Conservation (phyloP, 2,797 vertebrate genomes). For the Galagoides demidoff region DNA sequence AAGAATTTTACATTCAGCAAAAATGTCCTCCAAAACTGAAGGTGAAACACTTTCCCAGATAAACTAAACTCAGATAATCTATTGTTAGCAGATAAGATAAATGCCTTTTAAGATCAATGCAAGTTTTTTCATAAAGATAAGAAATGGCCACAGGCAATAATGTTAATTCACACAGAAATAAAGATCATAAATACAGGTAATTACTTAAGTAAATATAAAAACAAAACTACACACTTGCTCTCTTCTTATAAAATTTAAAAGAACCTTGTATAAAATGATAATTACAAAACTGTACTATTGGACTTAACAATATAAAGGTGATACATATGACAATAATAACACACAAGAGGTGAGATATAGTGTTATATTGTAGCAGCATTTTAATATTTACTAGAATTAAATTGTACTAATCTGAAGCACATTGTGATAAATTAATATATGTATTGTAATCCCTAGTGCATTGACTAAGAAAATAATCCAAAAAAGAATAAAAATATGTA, state of each 20-base stretch:
- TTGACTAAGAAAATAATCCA: neutral
- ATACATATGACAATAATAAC: neutral
- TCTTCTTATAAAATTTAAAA: neutral
- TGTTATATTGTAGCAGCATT: neutral
- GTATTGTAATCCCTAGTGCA: neutral
- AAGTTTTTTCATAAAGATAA: neutral
- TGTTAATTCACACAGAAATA: neutral
- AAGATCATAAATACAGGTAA: neutral
- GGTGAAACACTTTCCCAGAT: neutral
- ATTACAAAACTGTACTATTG: neutral
- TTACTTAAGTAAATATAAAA: neutral
- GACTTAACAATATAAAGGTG: neutral
- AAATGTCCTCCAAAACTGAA: neutral
- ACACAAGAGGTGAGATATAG: neutral
- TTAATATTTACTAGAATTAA: neutral
- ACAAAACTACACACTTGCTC: neutral
- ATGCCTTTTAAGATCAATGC: neutral
- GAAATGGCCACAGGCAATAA: neutral
- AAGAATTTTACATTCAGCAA: neutral
- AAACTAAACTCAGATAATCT: neutral
- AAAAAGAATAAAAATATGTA: neutral
- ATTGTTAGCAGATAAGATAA: neutral
- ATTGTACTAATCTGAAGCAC: neutral
- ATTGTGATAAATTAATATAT: neutral
- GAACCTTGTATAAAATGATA: neutral